Evolutionary conservation across 2,888 invertebrate genomes (phyloP).

Genomic region (Drosophila algonquin): DNA sequence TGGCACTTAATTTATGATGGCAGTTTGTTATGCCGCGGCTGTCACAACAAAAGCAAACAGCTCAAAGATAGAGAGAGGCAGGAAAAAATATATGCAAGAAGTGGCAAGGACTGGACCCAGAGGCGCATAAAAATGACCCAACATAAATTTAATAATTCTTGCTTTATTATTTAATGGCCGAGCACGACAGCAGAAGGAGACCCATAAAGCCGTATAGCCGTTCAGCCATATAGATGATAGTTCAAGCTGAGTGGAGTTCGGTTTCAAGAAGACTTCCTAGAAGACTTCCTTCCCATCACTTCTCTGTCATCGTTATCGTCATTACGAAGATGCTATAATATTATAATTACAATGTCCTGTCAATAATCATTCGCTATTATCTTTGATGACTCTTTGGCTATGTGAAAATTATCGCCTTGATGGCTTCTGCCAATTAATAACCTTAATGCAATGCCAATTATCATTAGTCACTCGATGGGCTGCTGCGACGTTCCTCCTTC

Average conservation of each 20-base stretch:
- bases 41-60: constrained; percentile 80
- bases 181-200: constrained; percentile 42
- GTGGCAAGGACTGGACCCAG: constrained; percentile 20
- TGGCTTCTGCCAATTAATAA: constrained; percentile 64
- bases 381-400: constrained; percentile 39
- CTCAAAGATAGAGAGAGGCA: constrained; percentile 69
- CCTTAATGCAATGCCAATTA: constrained; percentile 77
- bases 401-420: constrained; percentile 41
- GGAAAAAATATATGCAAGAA: constrained; percentile 40
- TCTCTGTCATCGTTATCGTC: background rate
- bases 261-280: background rate
- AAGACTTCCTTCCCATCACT: background rate
- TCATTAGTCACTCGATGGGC: constrained; percentile 57
- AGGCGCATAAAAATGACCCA: constrained; percentile 78
- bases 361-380: constrained; percentile 45
- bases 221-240: background rate
- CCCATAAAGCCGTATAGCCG: too few species aligned
- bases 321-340: constrained; percentile 31
- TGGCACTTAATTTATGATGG: constrained; percentile 81
- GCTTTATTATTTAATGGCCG: constrained; percentile 80
- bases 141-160: constrained; percentile 81
- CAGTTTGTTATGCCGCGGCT: constrained; percentile 81
- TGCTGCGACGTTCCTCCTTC: constrained; percentile 15
- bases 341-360: constrained; percentile 51
- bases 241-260: background rate